phyloP scores from a whole-genome alignment of 2,113 vertebrate genomes.

The Bostrychus sinensis region DNA sequence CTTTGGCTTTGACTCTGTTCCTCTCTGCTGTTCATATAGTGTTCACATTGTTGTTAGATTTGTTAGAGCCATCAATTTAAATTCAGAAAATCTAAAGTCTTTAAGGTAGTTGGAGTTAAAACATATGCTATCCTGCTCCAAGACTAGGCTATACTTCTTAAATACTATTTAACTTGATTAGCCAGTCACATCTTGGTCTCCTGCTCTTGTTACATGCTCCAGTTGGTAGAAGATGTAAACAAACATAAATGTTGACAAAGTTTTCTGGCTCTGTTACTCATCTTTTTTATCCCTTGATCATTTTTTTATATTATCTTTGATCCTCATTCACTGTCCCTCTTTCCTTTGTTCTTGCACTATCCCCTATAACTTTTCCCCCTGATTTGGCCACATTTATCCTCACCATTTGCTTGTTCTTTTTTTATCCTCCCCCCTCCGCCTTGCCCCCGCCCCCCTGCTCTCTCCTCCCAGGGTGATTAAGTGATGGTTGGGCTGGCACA shows the following conservation, averaged over 20 bases:
- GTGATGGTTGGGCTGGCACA: slow-evolving; percentile 65
- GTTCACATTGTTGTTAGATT: too few relatives aligned
- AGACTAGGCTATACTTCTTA: too few relatives aligned
- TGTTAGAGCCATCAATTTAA: too few relatives aligned
- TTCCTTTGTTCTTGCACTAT: neutral
- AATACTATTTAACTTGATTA: neutral
- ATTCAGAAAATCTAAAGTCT: too few relatives aligned
- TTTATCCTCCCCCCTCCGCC: slow-evolving; percentile 4
- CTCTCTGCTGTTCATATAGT: too few relatives aligned
- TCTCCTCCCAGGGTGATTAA: slow-evolving; percentile 59
- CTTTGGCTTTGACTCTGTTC: too few relatives aligned
- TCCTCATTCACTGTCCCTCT: neutral
- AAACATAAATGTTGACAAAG: slow-evolving; percentile 12
- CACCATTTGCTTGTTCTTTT: slow-evolving; percentile 14
- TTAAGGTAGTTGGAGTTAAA: too few relatives aligned
- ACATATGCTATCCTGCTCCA: too few relatives aligned
- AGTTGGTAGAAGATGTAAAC: slow-evolving; percentile 2
- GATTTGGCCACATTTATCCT: slow-evolving; percentile 6
- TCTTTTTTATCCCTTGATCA: neutral
- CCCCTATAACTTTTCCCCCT: neutral
- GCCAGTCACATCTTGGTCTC: slow-evolving; percentile 1
- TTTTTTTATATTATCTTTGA: neutral
- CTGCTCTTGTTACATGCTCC: slow-evolving; percentile 5
- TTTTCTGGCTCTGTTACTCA: neutral
- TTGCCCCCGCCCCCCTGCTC: neutral